Base-by-base conservation (phyloP, 2,113 vertebrate species). In the Peromyscus polionotus region DNA sequence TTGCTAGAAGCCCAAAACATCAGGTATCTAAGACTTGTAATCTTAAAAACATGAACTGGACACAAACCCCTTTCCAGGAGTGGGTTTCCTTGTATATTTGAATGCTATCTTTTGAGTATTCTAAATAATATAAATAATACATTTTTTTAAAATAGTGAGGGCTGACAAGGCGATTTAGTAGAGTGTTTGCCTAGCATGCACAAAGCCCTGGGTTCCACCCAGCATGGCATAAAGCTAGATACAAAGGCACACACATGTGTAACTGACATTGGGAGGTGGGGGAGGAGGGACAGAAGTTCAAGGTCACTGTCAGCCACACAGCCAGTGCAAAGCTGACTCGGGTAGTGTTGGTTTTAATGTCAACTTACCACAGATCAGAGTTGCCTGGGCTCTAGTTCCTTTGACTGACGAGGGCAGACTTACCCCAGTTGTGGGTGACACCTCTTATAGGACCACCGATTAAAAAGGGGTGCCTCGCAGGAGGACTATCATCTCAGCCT, bases 41-140 rank as follows among this genome's bases (percentile, higher is more conserved):
- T 92, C 94, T 75, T 63, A 51, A 70, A 95, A 93, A 51, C 59
- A 88, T 85, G 51, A 45, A 28, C 72, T 91, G 36, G 80, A 73
- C 59, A 77, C 31, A 57, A 39, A 31, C 1, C 75, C n/a, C 36
- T 61, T 94, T 65, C 84, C 51, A 80, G 84, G 13, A 91, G 76
- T 92, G 63, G 31, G 5, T 79, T 91, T 93, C 48, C 86, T 73
- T n/a, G 3, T 81, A 61, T 76, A 85, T 93, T 36, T 31, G 16
- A 39, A 36, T 36, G 17, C 61, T 93, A 63, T 91, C 72, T 91
- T 94, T 91, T n/a, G 73, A 89, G 39, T 87, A 88, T 70, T 96
- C 94, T 65, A 87, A 85, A 42, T 31, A 19, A 63, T 36, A 48
- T n/a, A 85, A 83, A 87, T 57, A 76, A 77, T 28, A 77, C 63